These are phyloP conservation scores for Siniperca knerii DNA, from an alignment of 2,113 vertebrate species.

Conservation along the genomic window DNA sequence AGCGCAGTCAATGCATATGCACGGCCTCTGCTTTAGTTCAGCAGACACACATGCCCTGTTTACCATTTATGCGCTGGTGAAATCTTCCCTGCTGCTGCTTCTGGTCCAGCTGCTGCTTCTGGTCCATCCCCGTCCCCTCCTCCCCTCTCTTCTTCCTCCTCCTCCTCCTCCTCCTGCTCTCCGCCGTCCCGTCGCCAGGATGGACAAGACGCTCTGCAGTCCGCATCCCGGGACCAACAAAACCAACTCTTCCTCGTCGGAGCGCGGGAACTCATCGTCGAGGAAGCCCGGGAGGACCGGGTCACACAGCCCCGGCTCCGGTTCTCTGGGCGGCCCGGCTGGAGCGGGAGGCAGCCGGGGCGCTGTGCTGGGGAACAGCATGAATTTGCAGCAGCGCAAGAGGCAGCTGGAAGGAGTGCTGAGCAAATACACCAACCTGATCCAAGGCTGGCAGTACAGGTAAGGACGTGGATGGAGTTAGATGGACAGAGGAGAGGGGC, in stretches of 20 bases:
- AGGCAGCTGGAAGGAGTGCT: slow-evolving; percentile 91
- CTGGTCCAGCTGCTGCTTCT: slow-evolving; percentile 51
- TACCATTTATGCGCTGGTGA: slow-evolving; percentile 69
- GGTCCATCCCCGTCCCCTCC: slow-evolving; percentile 57
- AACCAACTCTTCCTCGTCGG: slow-evolving; percentile 69
- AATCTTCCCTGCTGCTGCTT: slow-evolving; percentile 34
- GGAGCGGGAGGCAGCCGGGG: slow-evolving; percentile 77
- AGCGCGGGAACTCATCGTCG: slow-evolving; percentile 75
- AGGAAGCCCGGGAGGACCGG: slow-evolving; percentile 79
- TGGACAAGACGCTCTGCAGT: slow-evolving; percentile 80
- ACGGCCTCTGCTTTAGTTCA: slow-evolving; percentile 54
- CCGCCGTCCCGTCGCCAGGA: slow-evolving; percentile 75
- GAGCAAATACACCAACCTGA: slow-evolving; percentile 98
- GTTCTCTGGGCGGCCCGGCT: slow-evolving; percentile 82
- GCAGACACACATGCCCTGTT: slow-evolving; percentile 23
- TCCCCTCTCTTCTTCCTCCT: slow-evolving; percentile 22
- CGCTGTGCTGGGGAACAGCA: slow-evolving; percentile 78
- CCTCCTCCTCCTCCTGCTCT: slow-evolving; percentile 33
- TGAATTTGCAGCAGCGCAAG: slow-evolving; percentile 75
- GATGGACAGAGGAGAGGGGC: too few relatives aligned
- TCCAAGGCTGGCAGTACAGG: slow-evolving; percentile 99
- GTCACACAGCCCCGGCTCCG: slow-evolving; percentile 85
- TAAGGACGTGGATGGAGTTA: slow-evolving; percentile 65
- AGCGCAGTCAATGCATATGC: slow-evolving; percentile 38
- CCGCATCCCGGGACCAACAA: slow-evolving; percentile 74